Evolutionary conservation across 2,113 vertebrate genomes (phyloP).

Genomic region (Bettongia penicillata): DNA sequence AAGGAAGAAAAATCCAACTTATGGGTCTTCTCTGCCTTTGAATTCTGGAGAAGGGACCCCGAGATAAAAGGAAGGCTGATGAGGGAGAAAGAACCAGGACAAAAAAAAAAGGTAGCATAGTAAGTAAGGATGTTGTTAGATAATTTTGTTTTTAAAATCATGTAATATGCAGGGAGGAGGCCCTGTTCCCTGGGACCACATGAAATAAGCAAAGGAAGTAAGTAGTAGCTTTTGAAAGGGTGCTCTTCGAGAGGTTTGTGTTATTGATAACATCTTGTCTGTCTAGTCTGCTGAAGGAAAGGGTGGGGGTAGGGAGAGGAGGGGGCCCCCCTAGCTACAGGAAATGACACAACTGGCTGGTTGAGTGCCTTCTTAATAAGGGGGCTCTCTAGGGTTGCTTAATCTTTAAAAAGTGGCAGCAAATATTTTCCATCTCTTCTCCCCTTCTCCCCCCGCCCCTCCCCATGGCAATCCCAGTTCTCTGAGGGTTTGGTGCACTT

Average conservation of each 20-base stretch:
- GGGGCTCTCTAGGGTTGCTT: slow-evolving; percentile 28
- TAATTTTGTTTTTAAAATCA: slow-evolving; percentile 66
- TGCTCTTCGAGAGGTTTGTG: slow-evolving; percentile 78
- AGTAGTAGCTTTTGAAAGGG: slow-evolving; percentile 83
- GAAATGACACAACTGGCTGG: slow-evolving; percentile 73
- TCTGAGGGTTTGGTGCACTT: slow-evolving; percentile 15
- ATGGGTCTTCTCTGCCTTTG: slow-evolving; percentile 30
- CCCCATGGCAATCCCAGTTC: background rate
- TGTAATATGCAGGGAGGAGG: slow-evolving; percentile 62
- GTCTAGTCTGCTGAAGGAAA: slow-evolving; percentile 82
- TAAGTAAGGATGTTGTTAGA: slow-evolving; percentile 79
- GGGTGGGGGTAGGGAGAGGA: slow-evolving; percentile 15
- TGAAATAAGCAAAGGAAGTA: slow-evolving; percentile 86
- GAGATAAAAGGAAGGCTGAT: background rate
- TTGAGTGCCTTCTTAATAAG: slow-evolving; percentile 43
- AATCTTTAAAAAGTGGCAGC: slow-evolving; percentile 10
- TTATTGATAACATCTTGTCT: slow-evolving; percentile 86
- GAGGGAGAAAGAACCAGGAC: background rate
- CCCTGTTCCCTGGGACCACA: slow-evolving; percentile 80
- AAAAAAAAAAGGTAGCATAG: slow-evolving; percentile 46
- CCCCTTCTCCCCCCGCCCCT: background rate
- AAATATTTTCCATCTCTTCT: background rate
- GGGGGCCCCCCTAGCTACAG: slow-evolving; percentile 67
- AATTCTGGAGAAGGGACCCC: slow-evolving; percentile 41
- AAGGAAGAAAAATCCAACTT: background rate